Conservation (phyloP, 2,888 invertebrate genomes). For the Tenthredo amoena region DNA sequence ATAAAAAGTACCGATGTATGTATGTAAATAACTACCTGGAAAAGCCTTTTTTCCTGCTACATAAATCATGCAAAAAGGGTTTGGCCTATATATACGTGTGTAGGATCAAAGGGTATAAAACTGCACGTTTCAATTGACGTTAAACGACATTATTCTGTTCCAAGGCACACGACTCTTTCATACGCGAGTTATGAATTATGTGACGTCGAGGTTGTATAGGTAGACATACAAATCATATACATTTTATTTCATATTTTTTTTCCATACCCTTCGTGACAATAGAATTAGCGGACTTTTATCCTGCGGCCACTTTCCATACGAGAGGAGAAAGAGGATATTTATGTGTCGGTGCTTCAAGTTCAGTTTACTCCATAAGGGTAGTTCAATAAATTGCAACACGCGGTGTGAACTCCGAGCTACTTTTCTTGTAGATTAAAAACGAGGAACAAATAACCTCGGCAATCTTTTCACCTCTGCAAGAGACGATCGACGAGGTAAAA, state of each 20-base stretch:
- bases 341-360: background rate
- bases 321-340: background rate
- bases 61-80: background rate
- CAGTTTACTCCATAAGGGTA: background rate
- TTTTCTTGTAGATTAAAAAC: slow-evolving; percentile 23
- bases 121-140: slow-evolving; percentile 14
- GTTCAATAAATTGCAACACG: background rate
- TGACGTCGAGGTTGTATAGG: background rate
- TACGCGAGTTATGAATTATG: background rate
- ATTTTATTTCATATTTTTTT: background rate
- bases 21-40: background rate
- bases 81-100: background rate
- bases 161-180: background rate
- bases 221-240: background rate
- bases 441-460: background rate
- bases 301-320: background rate
- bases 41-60: background rate
- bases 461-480: background rate
- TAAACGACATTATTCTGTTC: background rate
- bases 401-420: background rate
- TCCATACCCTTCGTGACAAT: slow-evolving; percentile 19
- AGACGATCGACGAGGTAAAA: background rate
- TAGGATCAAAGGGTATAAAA: background rate
- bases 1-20: background rate
- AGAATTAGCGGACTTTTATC: background rate